A percentile compares a stretch with the other conserved stretches of the same genome.
Conservation (phyloP, 2,888 invertebrate genomes). For the Morpho helenor region DNA sequence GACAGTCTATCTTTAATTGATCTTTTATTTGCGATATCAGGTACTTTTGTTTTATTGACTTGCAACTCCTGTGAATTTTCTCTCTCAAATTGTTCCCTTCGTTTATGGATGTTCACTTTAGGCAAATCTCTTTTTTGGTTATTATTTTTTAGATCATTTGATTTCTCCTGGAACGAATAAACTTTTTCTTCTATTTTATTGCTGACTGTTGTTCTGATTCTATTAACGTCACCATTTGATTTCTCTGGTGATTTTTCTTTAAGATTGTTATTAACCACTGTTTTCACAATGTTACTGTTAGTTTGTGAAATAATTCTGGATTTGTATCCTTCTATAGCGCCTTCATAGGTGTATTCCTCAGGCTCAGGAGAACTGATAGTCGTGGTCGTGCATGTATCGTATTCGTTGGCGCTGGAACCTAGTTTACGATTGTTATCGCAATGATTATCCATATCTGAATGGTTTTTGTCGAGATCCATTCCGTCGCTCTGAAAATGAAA, state of each 20-base stretch:
- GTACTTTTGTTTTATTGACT: slow-evolving; percentile 73
- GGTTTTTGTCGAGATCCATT: slow-evolving; percentile 76
- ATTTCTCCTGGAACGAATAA: slow-evolving; percentile 75
- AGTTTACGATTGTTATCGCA: slow-evolving; percentile 69
- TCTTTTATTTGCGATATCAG: slow-evolving; percentile 82
- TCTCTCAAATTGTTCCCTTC: slow-evolving; percentile 90
- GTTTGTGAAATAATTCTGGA: slow-evolving; percentile 85
- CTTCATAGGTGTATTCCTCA: slow-evolving; percentile 92
- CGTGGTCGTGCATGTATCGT: slow-evolving; percentile 84
- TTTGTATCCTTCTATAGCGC: slow-evolving; percentile 92
- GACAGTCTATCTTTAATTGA: slow-evolving; percentile 86
- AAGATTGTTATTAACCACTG: slow-evolving; percentile 61
- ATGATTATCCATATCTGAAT: slow-evolving; percentile 74
- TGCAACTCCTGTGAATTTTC: slow-evolving; percentile 78
- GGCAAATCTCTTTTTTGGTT: slow-evolving; percentile 81
- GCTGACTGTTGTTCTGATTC: slow-evolving; percentile 69
- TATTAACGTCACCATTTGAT: slow-evolving; percentile 60
- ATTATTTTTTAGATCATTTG: slow-evolving; percentile 65
- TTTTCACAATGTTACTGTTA: slow-evolving; percentile 66
- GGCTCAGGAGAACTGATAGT: slow-evolving; percentile 84
- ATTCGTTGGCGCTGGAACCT: slow-evolving; percentile 78
- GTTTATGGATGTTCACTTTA: slow-evolving; percentile 90
- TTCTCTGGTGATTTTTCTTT: slow-evolving; percentile 72
- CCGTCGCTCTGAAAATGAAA: slow-evolving; percentile 78
- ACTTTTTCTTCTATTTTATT: slow-evolving; percentile 83